These are phyloP conservation scores for Eulemur macaco DNA, from an alignment of 2,113 vertebrate genomes.

Conservation along the genomic window DNA sequence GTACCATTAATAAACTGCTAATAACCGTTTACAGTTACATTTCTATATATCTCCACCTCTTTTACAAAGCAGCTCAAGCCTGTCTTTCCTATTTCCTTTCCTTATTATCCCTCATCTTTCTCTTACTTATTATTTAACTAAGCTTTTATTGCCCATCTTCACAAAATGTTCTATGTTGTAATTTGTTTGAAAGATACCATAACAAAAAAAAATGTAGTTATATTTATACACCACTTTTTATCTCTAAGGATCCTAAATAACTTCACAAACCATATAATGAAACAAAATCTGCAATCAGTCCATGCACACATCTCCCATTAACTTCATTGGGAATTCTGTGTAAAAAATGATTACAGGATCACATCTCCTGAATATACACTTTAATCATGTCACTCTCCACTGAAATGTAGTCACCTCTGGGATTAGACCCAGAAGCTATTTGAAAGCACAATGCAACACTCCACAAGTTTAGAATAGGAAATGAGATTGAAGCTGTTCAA, in stretches of 20 bases:
- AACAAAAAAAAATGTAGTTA: conserved; percentile 5
- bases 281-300: conserved; percentile 2
- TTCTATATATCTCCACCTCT: background rate
- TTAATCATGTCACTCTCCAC: conserved; percentile 42
- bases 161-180: background rate
- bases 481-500: conserved; percentile 30
- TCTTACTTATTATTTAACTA: conserved; percentile 1
- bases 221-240: background rate
- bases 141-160: conserved; percentile 27
- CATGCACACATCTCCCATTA: conserved; percentile 16
- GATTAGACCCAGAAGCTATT: conserved; percentile 18
- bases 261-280: conserved; percentile 16
- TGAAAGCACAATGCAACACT: conserved; percentile 22
- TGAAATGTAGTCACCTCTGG: conserved; percentile 50
- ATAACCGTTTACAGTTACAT: background rate
- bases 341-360: conserved; percentile 36
- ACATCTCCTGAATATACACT: conserved; percentile 11
- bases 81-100: background rate
- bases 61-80: background rate
- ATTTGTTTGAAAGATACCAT: conserved; percentile 38
- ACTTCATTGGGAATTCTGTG: conserved; percentile 23
- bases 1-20: background rate
- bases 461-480: conserved; percentile 43
- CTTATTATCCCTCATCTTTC: conserved; percentile 10
- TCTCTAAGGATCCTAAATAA: conserved; percentile 41